phyloP scores from a whole-genome alignment of 2,113 vertebrate species.

The Chloropsis hardwickii region DNA sequence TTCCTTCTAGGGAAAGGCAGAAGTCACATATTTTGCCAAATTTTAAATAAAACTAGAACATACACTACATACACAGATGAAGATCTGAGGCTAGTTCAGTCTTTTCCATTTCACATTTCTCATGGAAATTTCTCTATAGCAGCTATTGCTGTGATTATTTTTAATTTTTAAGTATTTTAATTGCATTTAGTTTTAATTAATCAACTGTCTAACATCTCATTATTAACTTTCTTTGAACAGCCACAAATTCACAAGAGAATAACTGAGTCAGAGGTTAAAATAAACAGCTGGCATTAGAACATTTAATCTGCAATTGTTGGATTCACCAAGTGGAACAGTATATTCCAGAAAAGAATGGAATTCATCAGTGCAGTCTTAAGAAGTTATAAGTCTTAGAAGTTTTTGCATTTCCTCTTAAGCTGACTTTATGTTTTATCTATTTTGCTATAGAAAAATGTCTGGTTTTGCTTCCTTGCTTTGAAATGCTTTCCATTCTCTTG shows the following conservation, averaged over 20 bases:
- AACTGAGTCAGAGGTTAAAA: constrained; percentile 65
- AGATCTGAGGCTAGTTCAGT: background rate
- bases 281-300: constrained; percentile 64
- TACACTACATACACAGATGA: background rate
- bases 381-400: background rate
- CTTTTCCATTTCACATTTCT: background rate
- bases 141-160: constrained; percentile 35
- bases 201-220: constrained; percentile 44
- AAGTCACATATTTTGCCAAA: background rate
- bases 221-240: constrained; percentile 67
- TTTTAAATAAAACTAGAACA: background rate
- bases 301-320: constrained; percentile 46
- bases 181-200: constrained; percentile 54
- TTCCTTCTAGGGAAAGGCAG: background rate
- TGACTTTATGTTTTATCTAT: background rate
- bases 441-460: background rate
- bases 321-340: constrained; percentile 44
- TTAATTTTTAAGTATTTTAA: background rate
- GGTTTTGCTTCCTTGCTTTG: background rate
- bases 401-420: background rate
- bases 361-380: background rate
- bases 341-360: constrained; percentile 26
- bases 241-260: constrained; percentile 66
- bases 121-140: background rate
- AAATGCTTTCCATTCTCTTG: background rate